Conservation (phyloP, 2,797 vertebrate genomes). For the Knipowitschia caucasica region DNA sequence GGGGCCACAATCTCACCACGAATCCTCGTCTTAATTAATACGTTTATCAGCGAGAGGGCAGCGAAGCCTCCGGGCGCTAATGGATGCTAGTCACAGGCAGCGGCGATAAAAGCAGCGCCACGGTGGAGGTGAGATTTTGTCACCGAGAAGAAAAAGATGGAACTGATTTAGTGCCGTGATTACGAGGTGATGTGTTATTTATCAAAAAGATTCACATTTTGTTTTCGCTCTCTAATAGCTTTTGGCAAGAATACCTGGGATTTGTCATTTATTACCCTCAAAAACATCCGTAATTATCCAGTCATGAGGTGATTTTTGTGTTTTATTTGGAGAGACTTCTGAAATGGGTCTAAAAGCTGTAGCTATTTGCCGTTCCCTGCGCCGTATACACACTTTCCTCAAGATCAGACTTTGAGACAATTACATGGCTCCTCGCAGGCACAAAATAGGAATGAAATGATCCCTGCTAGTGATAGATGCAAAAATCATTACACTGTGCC, state of each 20-base stretch:
- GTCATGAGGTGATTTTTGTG: too few species aligned
- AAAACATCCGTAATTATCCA: too few species aligned
- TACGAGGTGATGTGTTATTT: too few species aligned
- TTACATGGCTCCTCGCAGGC: constrained; percentile 53
- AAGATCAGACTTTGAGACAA: constrained; percentile 51
- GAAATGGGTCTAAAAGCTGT: constrained; percentile 2
- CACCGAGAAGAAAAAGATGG: not conserved
- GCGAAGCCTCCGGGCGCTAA: constrained; percentile 19
- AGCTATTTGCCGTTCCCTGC: constrained; percentile 37
- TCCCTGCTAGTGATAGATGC: constrained; percentile 65
- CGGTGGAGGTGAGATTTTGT: constrained; percentile 1
- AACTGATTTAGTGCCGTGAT: too few species aligned
- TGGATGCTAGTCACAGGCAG: constrained; percentile 15
- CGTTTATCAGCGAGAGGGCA: constrained; percentile 26
- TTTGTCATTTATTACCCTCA: too few species aligned
- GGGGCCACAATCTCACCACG: constrained; percentile 10
- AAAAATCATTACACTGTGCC: constrained; percentile 47
- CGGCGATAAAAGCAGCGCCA: constrained; percentile 9
- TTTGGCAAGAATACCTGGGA: too few species aligned
- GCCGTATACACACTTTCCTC: constrained; percentile 31
- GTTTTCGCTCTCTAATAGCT: too few species aligned
- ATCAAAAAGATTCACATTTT: too few species aligned
- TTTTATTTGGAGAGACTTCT: too few species aligned
- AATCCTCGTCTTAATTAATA: constrained; percentile 33
- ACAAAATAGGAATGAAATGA: constrained; percentile 69